These are phyloP conservation scores for Sinelater perroti DNA, from an alignment of 2,888 invertebrate genomes.

Conservation along the genomic window DNA sequence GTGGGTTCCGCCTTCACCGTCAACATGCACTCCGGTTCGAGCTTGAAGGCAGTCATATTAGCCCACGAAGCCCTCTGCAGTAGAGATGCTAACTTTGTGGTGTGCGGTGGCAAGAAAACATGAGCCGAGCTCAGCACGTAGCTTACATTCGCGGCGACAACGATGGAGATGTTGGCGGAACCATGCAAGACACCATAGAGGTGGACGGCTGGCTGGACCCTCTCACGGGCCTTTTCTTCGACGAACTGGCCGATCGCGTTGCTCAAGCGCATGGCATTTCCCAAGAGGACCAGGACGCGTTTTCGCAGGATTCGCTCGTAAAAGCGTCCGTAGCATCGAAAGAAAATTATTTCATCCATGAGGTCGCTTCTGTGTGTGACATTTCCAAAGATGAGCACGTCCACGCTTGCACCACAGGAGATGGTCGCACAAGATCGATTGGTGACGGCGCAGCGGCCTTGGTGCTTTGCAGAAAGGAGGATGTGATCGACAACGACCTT, in stretches of 20 bases:
- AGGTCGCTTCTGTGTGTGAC: constrained; percentile 71
- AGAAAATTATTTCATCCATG: constrained; percentile 71
- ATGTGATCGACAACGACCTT: constrained; percentile 65
- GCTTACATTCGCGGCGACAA: constrained; percentile 64
- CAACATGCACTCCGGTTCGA: constrained; percentile 86
- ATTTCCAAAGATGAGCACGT: constrained; percentile 73
- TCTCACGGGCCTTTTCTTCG: constrained; percentile 79
- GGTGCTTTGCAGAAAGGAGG: constrained; percentile 72
- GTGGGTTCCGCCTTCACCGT: constrained; percentile 71
- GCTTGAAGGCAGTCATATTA: constrained; percentile 73
- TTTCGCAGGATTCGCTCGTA: constrained; percentile 73
- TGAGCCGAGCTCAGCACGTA: constrained; percentile 79
- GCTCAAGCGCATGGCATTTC: constrained; percentile 71
- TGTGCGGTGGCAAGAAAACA: constrained; percentile 87
- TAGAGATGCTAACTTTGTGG: constrained; percentile 72
- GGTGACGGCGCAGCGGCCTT: constrained; percentile 92
- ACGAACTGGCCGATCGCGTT: constrained; percentile 83
- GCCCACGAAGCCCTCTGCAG: constrained; percentile 74
- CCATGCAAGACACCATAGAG: constrained; percentile 72
- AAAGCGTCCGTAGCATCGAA: constrained; percentile 70
- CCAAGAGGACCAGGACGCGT: constrained; percentile 75
- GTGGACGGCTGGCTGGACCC: constrained; percentile 79
- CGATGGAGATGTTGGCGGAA: constrained; percentile 62
- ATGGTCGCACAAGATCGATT: constrained; percentile 81
- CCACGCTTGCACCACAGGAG: constrained; percentile 70